Base-by-base conservation (phyloP, 2,113 vertebrate genomes). In the Pedionomus torquatus region DNA sequence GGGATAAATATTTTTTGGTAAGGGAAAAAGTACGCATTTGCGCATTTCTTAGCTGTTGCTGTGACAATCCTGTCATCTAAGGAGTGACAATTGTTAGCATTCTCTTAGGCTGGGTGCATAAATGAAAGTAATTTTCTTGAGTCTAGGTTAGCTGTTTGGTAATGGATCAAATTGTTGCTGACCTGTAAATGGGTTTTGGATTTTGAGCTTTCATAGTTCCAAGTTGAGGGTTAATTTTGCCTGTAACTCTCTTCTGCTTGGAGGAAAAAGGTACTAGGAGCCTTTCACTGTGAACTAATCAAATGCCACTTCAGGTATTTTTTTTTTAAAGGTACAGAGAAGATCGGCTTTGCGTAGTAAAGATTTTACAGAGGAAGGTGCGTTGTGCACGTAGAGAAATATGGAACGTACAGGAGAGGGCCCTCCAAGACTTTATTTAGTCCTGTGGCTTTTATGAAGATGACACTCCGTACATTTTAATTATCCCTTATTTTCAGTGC, bases 361-460 rank as follows among this genome's bases (percentile, higher is more conserved):
- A 66, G 74, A 8, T 80, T 93, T 90, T 58, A 21, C 60, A 66
- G 60, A 33, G 68, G 74, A 94, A 94, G 84, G 90, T 95, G 82
- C 20, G 11, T 75, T 86, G 91, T 91, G 76, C 87, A 68, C 10
- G 2, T 90, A 63, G 83, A 95, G 82, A 96, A 96, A 94, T 89
- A 95, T 68, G 2, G 89, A 97, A 79, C 0, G 96, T 97, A 97
- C 97, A 98, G 97, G 97, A 98, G 97, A 97, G 97, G 97, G 97
- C 97, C 95, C 96, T 97, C 97, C 96, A 97, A 97, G 97, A 96
- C 97, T 97, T 97, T 90, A 82, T 68, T 98, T 97, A 93, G 92
- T 96, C 91, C 94, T 94, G 28, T 92, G 91, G 86, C 89, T 96
- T 93, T 96, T 91, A 95, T 96, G 95, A 97, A 96, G 91, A 97